Conservation (phyloP, 2,113 vertebrate genomes). For the Anser brachyrhynchus region DNA sequence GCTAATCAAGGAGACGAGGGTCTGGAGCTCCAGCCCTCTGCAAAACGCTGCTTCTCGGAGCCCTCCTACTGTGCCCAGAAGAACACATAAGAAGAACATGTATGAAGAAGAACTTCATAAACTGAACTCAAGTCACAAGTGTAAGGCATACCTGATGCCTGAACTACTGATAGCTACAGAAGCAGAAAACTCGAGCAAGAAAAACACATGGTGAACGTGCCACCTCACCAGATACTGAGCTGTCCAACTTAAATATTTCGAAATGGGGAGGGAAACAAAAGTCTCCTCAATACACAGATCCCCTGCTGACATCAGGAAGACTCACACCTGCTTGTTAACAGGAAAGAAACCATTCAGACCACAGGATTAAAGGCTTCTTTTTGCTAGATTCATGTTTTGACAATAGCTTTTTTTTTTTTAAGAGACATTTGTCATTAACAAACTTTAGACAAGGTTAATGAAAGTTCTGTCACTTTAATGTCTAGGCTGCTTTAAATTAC, state of each 20-base stretch:
- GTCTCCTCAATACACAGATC: rapidly evolving
- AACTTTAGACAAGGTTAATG: conserved; percentile 89
- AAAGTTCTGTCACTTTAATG: conserved; percentile 86
- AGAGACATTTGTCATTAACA: conserved; percentile 80
- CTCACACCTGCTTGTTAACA: rapidly evolving
- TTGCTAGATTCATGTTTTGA: conserved; percentile 65
- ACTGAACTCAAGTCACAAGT: rapidly evolving
- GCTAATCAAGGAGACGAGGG: rapidly evolving
- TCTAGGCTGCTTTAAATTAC: conserved; percentile 83
- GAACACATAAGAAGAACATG: rapidly evolving
- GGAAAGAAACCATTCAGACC: background rate
- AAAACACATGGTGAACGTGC: rapidly evolving
- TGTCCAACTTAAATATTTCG: rapidly evolving
- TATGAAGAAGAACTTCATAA: rapidly evolving
- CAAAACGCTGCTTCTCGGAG: rapidly evolving
- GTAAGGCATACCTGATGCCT: rapidly evolving
- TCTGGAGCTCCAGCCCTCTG: background rate
- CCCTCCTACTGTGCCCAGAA: rapidly evolving
- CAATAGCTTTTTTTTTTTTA: conserved; percentile 57
- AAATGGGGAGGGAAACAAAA: rapidly evolving
- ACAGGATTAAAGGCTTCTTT: background rate
- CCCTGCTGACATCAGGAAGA: background rate
- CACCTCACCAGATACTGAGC: rapidly evolving
- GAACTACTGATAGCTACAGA: rapidly evolving
- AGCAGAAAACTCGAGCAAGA: rapidly evolving